A percentile compares a stretch with the other conserved stretches of the same genome.
Evolutionary conservation across 2,888 invertebrate species (phyloP).

Genomic region (Pollenia labialis): DNA sequence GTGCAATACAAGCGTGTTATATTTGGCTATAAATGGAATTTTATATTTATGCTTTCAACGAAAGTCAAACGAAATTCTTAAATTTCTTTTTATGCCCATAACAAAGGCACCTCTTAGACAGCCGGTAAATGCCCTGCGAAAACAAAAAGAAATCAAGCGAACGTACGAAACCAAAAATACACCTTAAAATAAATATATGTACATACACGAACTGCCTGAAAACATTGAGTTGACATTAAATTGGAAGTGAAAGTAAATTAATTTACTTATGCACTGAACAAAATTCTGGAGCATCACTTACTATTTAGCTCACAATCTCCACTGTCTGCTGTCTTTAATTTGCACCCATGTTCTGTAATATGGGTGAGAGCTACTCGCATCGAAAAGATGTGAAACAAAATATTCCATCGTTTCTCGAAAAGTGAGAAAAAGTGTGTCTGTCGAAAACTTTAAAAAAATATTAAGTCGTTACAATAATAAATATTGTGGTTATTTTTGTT

Average conservation of each 20-base stretch:
- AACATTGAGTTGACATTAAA: conserved; percentile 34
- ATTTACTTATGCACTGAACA: conserved; percentile 14
- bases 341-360: no score
- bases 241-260: conserved; percentile 30
- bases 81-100: no score
- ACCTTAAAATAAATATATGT: not conserved
- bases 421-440: no score
- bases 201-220: conserved; percentile 8
- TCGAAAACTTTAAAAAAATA: no score
- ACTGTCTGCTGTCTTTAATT: no score
- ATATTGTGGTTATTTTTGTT: no score
- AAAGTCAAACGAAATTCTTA: not conserved
- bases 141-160: conserved; percentile 16
- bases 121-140: conserved; percentile 3
- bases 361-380: no score
- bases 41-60: not conserved
- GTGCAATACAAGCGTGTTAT: not conserved
- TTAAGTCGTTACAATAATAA: no score
- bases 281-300: not conserved
- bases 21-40: not conserved
- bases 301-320: no score
- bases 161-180: not conserved
- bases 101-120: conserved; percentile 7
- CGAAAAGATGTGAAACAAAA: no score
- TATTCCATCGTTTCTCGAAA: no score